These are phyloP conservation scores for Nerophis ophidion DNA, from an alignment of 2,113 vertebrate genomes.

Conservation along the genomic window DNA sequence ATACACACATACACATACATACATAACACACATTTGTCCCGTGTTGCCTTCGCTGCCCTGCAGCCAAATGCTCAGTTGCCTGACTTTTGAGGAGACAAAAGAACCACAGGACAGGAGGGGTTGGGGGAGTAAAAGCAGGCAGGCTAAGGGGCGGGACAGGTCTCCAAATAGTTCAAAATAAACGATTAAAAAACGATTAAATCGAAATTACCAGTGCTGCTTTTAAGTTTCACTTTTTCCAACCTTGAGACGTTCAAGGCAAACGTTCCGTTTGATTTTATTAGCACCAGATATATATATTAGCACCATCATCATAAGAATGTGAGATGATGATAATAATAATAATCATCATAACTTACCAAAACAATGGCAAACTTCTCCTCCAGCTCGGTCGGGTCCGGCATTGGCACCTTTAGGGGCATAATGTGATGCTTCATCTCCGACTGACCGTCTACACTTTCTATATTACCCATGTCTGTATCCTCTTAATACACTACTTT, in stretches of 20 bases:
- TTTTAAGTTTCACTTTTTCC: neutral
- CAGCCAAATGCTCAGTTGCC: constrained; percentile 54
- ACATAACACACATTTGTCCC: constrained; percentile 5
- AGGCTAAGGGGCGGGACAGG: constrained; percentile 49
- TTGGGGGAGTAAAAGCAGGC: constrained; percentile 2
- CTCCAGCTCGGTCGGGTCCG: constrained; percentile 90
- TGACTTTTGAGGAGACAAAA: constrained; percentile 67
- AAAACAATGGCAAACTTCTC: constrained; percentile 92
- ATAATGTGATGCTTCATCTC: constrained; percentile 79
- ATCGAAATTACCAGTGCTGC: neutral
- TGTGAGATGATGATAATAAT: neutral
- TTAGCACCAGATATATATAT: too few species aligned
- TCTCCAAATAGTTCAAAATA: constrained; percentile 24
- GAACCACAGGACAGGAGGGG: constrained; percentile 48
- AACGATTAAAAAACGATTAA: constrained; percentile 1
- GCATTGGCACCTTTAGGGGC: constrained; percentile 91
- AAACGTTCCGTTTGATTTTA: neutral
- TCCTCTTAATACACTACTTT: neutral
- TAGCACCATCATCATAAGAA: neutral
- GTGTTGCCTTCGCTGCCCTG: constrained; percentile 33
- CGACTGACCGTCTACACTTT: constrained; percentile 81
- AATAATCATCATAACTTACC: constrained; percentile 71
- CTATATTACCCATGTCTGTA: constrained; percentile 85
- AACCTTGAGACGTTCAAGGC: neutral
- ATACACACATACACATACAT: neutral